Evolutionary conservation across 2,797 vertebrate species (phyloP).

Genomic region (Manis javanica): DNA sequence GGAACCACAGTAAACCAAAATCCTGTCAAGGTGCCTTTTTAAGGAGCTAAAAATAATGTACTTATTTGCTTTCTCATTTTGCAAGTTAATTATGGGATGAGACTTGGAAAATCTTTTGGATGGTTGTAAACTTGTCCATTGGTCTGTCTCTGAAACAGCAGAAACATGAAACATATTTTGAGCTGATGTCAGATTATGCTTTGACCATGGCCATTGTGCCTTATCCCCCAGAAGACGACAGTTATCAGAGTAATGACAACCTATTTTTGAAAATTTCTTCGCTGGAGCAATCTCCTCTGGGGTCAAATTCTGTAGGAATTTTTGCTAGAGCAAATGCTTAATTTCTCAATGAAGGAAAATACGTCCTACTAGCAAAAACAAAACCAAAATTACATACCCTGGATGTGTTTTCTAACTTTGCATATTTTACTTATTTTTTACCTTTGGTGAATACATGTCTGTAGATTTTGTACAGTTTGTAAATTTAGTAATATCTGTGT

Average conservation of each 20-base stretch:
- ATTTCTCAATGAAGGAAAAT: conserved; percentile 25
- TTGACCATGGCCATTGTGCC: background rate
- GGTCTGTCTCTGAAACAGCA: background rate
- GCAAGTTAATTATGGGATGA: background rate
- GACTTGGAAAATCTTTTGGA: background rate
- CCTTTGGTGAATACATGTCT: background rate
- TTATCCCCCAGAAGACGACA: background rate
- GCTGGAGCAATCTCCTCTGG: background rate
- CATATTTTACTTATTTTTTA: background rate
- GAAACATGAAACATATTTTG: background rate
- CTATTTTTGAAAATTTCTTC: conserved; percentile 19
- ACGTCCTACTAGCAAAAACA: background rate
- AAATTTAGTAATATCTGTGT: background rate
- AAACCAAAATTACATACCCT: background rate
- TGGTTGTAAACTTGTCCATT: background rate
- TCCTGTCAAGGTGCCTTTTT: background rate
- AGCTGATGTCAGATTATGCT: background rate
- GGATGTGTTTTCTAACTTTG: background rate
- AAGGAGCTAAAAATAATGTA: conserved; percentile 5
- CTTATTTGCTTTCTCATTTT: conserved; percentile 48
- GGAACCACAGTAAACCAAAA: background rate
- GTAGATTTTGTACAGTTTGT: background rate
- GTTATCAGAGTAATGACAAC: background rate
- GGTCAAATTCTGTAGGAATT: conserved; percentile 12
- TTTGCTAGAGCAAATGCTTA: conserved; percentile 6